Evolutionary conservation across 2,888 invertebrate genomes (phyloP).

Genomic region (Cheilosia vernalis): DNA sequence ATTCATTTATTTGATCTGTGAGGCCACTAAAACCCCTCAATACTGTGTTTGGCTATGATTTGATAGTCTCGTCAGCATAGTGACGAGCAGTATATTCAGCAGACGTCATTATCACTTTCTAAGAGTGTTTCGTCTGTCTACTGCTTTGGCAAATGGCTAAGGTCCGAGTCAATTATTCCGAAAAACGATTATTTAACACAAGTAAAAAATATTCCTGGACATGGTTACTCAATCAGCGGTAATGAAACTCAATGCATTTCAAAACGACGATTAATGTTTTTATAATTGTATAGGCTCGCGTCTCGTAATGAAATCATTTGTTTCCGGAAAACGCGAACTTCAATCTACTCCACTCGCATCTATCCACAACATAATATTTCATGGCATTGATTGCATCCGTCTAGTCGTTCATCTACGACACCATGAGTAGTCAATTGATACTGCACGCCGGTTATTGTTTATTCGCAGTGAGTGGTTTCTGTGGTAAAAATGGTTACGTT

Average conservation of each 20-base stretch:
- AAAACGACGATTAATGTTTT: conserved; percentile 44
- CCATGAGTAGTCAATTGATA: conserved; percentile 35
- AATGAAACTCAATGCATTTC: conserved; percentile 21
- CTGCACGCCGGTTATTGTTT: conserved; percentile 27
- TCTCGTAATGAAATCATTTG: conserved; percentile 42
- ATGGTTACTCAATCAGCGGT: conserved; percentile 46
- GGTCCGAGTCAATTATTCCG: conserved; percentile 14
- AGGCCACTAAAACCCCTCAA: no score
- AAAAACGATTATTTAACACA: conserved; percentile 31
- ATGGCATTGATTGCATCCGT: conserved; percentile 67
- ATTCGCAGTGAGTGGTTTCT: conserved; percentile 31
- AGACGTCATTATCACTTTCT: conserved; percentile 31
- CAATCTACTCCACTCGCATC: conserved; percentile 19
- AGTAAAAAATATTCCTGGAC: neutral
- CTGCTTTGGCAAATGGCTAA: conserved; percentile 23
- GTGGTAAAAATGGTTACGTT: conserved; percentile 55
- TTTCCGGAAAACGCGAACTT: conserved; percentile 65
- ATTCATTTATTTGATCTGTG: no score
- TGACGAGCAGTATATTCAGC: no score
- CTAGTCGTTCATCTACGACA: conserved; percentile 39
- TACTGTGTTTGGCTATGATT: no score
- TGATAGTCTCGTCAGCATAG: no score
- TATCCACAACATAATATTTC: conserved; percentile 21
- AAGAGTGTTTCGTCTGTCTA: conserved; percentile 21
- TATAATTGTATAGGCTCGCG: conserved; percentile 53